A percentile compares a stretch with the other conserved stretches of the same genome.
These are phyloP conservation scores for Zenarchopterus dispar DNA, from an alignment of 2,797 vertebrate genomes.

Conservation along the genomic window DNA sequence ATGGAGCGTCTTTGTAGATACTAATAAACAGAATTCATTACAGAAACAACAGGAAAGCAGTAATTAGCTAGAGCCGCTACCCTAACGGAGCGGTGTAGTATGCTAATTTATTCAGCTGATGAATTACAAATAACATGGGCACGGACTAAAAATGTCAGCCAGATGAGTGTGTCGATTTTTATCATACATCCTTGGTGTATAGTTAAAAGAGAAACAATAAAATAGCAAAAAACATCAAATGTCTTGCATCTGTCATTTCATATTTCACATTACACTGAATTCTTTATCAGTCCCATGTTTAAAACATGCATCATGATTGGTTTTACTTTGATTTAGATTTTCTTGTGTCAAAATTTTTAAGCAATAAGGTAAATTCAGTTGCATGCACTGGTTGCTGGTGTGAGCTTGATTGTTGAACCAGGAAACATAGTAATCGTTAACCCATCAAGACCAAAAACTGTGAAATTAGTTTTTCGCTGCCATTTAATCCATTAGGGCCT, in stretches of 20 bases:
- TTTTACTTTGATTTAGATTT: background rate
- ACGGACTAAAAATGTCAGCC: slow-evolving; percentile 21
- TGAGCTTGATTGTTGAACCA: slow-evolving; percentile 1
- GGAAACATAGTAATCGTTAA: background rate
- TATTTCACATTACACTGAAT: background rate
- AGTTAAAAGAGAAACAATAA: background rate
- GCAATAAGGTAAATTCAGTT: background rate
- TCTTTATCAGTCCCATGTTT: too few relatives aligned
- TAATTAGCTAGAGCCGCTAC: slow-evolving; percentile 57
- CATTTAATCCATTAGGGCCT: slow-evolving; percentile 8
- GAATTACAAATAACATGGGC: slow-evolving; percentile 47
- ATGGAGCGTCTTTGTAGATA: slow-evolving; percentile 51
- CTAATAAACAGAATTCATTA: slow-evolving; percentile 72
- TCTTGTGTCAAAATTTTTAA: background rate
- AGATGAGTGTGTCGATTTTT: slow-evolving; percentile 9
- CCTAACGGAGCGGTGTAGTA: slow-evolving; percentile 23
- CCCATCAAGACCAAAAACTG: background rate
- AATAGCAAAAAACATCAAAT: background rate
- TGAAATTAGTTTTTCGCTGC: slow-evolving; percentile 9
- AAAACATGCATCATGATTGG: background rate
- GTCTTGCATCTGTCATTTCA: background rate
- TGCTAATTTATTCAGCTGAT: slow-evolving; percentile 53
- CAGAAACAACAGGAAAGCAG: slow-evolving; percentile 56
- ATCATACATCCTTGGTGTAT: background rate
- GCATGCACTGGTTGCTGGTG: background rate